Base-by-base conservation (phyloP, 2,888 invertebrate genomes). In the Mimumesa dahlbomi region DNA sequence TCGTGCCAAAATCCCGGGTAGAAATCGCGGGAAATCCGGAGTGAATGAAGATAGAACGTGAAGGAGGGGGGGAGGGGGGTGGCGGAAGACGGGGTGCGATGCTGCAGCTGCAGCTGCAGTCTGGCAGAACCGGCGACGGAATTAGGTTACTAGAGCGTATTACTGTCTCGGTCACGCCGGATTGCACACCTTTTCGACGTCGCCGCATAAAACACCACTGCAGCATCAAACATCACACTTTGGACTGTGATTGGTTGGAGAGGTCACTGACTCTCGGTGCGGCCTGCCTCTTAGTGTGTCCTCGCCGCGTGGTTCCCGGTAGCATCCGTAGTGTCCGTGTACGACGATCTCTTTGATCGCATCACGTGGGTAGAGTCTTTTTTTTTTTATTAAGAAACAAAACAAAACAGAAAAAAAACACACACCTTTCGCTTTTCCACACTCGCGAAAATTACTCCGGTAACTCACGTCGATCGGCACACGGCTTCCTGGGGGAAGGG, bases 211-310 rank as follows among this genome's bases (percentile, higher is more conserved):
- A 86, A 83, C 87, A 87, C 86, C 86, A 85, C 85, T 87, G 87
- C 87, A 87, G 86, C 86, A 87, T 88, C 85, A 88, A 88, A 86
- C 85, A 86, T 87, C 84, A 85, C 87, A 82, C 82, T 81, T 72
- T 80, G 82, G 77, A 81, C 82, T 76, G 77, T 79, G 77, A 81
- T 80, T 80, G 79, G 82, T 69, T 79, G n/a, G 77, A 77, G 82
- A 82, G 86, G 86, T 86, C 85, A 87, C 78, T 85, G 85, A 87
- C 86, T 84, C 82, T 79, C 73, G 48, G 79, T 80, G 79, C 73
- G 71, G 73, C 77, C 75, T 66, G 73, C 43, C 59, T 50, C 36
- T 46, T 34, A 48, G 45, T 63, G 62, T 45, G 52, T 73, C 77
- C 79, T 52, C 75, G 69, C 71, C 75, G 72, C 71, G 70, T 70